Evolutionary conservation across 2,888 invertebrate species (phyloP), one percentile per base, ranked within the genome.

Genomic region (Catotricha subobsoleta): DNA sequence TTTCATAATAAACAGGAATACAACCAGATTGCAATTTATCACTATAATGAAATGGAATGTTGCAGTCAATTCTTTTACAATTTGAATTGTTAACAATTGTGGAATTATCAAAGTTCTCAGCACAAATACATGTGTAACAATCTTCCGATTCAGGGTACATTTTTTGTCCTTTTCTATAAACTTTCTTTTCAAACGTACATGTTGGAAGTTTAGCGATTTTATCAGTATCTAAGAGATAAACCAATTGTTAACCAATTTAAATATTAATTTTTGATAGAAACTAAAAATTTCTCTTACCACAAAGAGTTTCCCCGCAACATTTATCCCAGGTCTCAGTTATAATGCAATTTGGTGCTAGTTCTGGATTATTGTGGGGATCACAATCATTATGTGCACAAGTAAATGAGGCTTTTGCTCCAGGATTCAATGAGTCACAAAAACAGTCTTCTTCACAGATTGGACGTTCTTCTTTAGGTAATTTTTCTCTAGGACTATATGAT

Each of bases 1-100:
- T 40, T 23, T 45, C 45, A 40, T 45, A 48, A 37, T 51, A 50
- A 5, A 48, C 44, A 4, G 51, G 51, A 33, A 47, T 36, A 25
- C 51, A 51, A 4, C 50, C 50, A 10, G 46, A 43, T 7, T 40
- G 30, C 7, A 50, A 39, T 15, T 23, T 21, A 27, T 45, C 43
- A 5, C 25, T 31, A 15, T 43, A 43, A 44, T 50, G 46, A 4
- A 50, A 44, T 25, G 47, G 45, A 39, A 50, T 43, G 10, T 46
- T 47, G 41, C 51, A 51, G 12, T 46, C 42, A 28, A 48, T 43
- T 23, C 45, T 45, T 13, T 42, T 21, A 34, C 51, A 51, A 40
- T 44, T 47, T n/a, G 46, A 44, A 37, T 46, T 48, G 6, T 42
- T 42, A 12, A 48, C 30, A 35, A 44, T 20, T 2, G 42, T 45